A percentile compares a stretch with the other conserved stretches of the same genome.
phyloP scores from a whole-genome alignment of 2,888 invertebrate genomes.

The Noctua comes region DNA sequence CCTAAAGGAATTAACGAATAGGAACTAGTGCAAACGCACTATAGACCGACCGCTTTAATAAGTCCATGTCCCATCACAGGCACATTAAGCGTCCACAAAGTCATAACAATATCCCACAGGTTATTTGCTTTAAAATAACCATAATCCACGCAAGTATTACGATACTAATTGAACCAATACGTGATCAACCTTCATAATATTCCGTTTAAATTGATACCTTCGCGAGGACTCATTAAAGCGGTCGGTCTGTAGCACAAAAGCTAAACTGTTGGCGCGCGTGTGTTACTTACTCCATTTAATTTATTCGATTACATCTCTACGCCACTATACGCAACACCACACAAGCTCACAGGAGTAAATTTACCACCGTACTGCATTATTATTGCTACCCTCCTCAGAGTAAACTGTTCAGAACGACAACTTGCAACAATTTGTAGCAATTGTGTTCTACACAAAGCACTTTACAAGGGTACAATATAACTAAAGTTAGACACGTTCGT shows the following conservation, averaged over 20 bases:
- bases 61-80: no score
- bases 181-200: no score
- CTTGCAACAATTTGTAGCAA: slow-evolving; percentile 58
- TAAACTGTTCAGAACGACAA: slow-evolving; percentile 32
- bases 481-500: slow-evolving; percentile 46
- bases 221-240: no score
- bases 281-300: neutral
- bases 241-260: neutral
- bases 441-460: slow-evolving; percentile 53
- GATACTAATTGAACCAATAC: neutral
- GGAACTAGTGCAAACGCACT: no score
- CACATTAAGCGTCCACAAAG: no score
- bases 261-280: neutral
- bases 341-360: neutral
- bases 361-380: slow-evolving; percentile 30
- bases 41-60: no score
- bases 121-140: no score
- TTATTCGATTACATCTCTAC: neutral
- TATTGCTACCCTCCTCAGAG: slow-evolving; percentile 18
- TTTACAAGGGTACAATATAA: slow-evolving; percentile 46
- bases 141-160: no score
- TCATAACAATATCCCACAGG: no score
- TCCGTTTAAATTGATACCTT: no score
- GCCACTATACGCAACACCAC: neutral
- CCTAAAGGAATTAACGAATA: no score